Evolutionary conservation across 37 sponge, comb jelly and placozoan genomes (phyloP), one percentile per base, ranked within the genome.

Genomic region (Chondrilla cf. caribensis): DNA sequence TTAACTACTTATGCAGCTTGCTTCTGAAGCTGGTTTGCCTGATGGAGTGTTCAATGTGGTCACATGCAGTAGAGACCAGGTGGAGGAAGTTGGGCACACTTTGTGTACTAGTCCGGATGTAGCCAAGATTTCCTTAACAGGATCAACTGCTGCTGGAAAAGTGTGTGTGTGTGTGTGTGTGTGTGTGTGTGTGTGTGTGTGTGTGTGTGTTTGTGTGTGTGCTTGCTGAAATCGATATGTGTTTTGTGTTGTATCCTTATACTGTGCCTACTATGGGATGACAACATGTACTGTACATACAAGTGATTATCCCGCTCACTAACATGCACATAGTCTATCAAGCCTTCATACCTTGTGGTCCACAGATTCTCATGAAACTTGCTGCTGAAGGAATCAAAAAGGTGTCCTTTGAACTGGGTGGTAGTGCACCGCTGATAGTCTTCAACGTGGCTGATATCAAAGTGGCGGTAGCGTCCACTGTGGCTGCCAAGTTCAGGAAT

Each of bases 361-460:
- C 11, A 11, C 11, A 47, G 51, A 47, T 47, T 47, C 66, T 95
- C n/a, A 91, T 95, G 90, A n/a, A 70, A 0, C 70, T 84, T 47
- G 86, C 90, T 86, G 84, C 92, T 32, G 68, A 65, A 18, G 83
- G 89, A 38, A 82, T 95, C 24, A 98, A 95, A 81, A 44, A 79
- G n/a, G 35, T 95, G 15, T 91, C 94, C 31, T 60, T 98, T 51
- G 98, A 98, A 81, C 80, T 98, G 24, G 98, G 98, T 15, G 98
- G 98, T 5, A 95, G 95, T 77, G 98, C 98, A 55, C 96, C 98
- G 29, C 54, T 98, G 15, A 87, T 98, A 36, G 94, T 98, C n/a
- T 98, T 98, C 87, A 55, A 92, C 51, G 86, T 89, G 11, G 98
- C 98, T 33, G 94, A 98, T 58, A 79, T 95, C 37, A 81, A 91